Base-by-base conservation (phyloP, 1,140 invertebrate genomes). In the Diachasmimorpha longicaudata region DNA sequence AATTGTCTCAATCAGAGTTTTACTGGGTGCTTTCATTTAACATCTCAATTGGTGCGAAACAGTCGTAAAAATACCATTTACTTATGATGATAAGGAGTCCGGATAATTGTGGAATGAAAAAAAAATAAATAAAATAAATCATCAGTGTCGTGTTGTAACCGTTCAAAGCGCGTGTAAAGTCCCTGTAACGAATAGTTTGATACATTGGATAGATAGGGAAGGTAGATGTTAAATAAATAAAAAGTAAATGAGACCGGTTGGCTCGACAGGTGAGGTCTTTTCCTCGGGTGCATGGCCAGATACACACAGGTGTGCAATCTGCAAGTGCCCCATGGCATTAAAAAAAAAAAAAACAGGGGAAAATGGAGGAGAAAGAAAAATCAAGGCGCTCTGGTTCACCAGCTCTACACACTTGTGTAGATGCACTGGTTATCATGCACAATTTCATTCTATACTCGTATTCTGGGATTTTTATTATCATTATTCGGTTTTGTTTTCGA, bases 161-260 rank as follows among this genome's bases (percentile, higher is more conserved):
- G 77, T 73, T 42, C 67, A 69, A 68, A 36, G 78, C 14, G 58
- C 58, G 21, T 58, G 52, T 58, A 58, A 58, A 58, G 52, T 58
- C 52, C 52, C 52, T 63, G 23, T 63, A 63, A 63, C 58, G 58
- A 63, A 63, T 63, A 63, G 58, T 63, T 63, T 25, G 58, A 63
- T 63, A 63, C 58, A 63, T 31, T 23, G 58, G 58, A 63, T 63
- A 63, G 58, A 63, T 63, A 63, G 67, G 72, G 67, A 48, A 77
- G 77, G 81, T 72, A 46, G 73, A 74, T 78, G 80, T 81, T 66
- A 79, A 82, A 84, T 83, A 83, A 87, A 86, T 84, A 88, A 87
- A 88, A 87, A 88, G 85, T 86, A 81, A 87, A 88, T 85, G 82
- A 79, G 85, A 88, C 85, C 86, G 86, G 86, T 87, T 86, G 83